Evolutionary conservation across 2,888 invertebrate genomes (phyloP), one percentile per base, ranked within the genome.

Genomic region (Drosophila austrosaltans): DNA sequence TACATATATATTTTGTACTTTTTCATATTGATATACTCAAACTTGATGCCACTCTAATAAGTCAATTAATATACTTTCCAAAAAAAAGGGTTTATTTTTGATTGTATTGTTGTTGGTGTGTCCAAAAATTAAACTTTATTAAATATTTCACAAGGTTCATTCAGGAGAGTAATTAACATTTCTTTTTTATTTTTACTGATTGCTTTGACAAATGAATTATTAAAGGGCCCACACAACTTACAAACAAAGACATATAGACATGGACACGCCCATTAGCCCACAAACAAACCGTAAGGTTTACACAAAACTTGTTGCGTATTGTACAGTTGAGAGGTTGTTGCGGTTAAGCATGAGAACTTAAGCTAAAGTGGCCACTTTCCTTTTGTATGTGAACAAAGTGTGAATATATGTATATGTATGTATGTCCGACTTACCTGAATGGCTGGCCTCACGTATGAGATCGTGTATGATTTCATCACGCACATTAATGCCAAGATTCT

Each of bases 401-500:
- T 36, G 10, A 1, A 36, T 36, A 36, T 36, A 36, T 36, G 8
- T 2, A 36, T 36, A 36, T 36, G 2, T 36, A 36, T 25, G 12
- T 53, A 12, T 53, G 25, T 53, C 1, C 44, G 67, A 84, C 94
- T 93, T 79, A 95, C 95, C 95, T 92, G 94, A 94, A 93, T 95
- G 95, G 92, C 96, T 96, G 69, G 96, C 96, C 89, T 95, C 95
- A 89, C 95, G 95, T 90, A 96, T 95, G 84, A 96, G 94, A 89
- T 96, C 95, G 74, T 95, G 94, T 75, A 96, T 95, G 87, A 95
- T 94, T 90, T 96, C 95, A 89, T 96, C 96, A 87, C 94, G 94
- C 88, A 96, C 94, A 89, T 95, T 94, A 82, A 96, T 96, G 86
- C 96, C 96, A 80, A 96, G 93, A 92, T 95, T 96, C 79, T 94